Percentiles rank a stretch among this genome's conserved stretches.
These are phyloP conservation scores for Chloroceryle amazona DNA, from an alignment of 2,797 vertebrate genomes.

Conservation along the genomic window DNA sequence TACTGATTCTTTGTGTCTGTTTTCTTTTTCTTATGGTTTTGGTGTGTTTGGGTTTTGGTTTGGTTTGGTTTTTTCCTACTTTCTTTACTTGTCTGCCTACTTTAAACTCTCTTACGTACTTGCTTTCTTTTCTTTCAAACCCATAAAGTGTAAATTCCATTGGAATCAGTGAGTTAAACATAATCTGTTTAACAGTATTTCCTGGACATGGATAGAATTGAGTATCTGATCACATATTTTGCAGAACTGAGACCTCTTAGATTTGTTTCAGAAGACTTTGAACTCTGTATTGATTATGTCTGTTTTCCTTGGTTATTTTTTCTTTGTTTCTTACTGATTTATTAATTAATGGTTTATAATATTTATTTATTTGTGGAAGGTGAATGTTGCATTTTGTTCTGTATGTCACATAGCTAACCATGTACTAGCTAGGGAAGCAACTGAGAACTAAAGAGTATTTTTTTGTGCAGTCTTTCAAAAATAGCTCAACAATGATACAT, in stretches of 20 bases:
- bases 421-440: not conserved
- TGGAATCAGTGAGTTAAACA: not conserved
- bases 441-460: not conserved
- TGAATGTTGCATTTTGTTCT: not conserved
- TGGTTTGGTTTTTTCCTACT: not conserved
- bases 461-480: constrained; percentile 41
- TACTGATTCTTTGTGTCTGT: fast-evolving
- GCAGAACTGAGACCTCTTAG: not conserved
- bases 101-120: not conserved
- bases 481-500: constrained; percentile 7
- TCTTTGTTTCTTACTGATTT: not conserved
- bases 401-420: not conserved
- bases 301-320: not conserved
- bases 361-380: not conserved
- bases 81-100: not conserved
- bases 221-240: not conserved
- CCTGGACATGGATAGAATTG: not conserved
- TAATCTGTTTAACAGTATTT: not conserved
- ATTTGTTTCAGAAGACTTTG: not conserved
- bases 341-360: not conserved
- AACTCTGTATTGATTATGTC: not conserved
- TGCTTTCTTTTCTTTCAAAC: not conserved
- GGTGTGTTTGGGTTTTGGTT: too few relatives aligned
- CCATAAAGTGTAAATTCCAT: not conserved
- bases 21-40: not conserved